Conservation (phyloP, 2,888 invertebrate species). For the Cheilosia soror region DNA sequence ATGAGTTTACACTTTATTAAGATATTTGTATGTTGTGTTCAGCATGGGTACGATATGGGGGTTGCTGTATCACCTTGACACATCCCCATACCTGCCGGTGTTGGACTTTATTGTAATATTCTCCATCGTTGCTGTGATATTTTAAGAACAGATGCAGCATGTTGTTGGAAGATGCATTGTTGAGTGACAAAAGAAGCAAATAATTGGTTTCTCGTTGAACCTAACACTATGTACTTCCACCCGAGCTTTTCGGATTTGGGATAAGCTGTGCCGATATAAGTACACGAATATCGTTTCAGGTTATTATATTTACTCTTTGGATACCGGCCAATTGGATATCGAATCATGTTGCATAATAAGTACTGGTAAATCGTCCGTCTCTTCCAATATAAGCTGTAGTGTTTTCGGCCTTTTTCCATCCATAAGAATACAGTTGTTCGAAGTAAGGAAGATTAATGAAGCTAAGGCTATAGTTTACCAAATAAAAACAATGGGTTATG, state of each 20-base stretch:
- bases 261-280: background rate
- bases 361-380: too few relatives aligned
- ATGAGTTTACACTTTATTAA: constrained; percentile 58
- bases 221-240: background rate
- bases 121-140: constrained; percentile 21
- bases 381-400: too few relatives aligned
- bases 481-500: too few relatives aligned
- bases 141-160: constrained; percentile 42
- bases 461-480: too few relatives aligned
- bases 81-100: background rate
- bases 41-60: background rate
- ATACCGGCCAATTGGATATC: background rate
- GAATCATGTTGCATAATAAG: too few relatives aligned
- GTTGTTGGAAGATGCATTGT: constrained; percentile 20
- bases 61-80: constrained; percentile 8
- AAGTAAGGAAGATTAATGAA: too few relatives aligned
- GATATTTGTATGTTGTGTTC: constrained; percentile 29
- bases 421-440: too few relatives aligned
- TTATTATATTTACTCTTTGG: background rate
- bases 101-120: constrained; percentile 1
- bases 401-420: too few relatives aligned
- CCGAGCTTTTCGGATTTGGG: background rate
- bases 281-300: background rate
- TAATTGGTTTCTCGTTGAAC: constrained; percentile 51
- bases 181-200: constrained; percentile 39